Conservation (phyloP, 1,140 invertebrate genomes). For the Zaprionus gabonicus region DNA sequence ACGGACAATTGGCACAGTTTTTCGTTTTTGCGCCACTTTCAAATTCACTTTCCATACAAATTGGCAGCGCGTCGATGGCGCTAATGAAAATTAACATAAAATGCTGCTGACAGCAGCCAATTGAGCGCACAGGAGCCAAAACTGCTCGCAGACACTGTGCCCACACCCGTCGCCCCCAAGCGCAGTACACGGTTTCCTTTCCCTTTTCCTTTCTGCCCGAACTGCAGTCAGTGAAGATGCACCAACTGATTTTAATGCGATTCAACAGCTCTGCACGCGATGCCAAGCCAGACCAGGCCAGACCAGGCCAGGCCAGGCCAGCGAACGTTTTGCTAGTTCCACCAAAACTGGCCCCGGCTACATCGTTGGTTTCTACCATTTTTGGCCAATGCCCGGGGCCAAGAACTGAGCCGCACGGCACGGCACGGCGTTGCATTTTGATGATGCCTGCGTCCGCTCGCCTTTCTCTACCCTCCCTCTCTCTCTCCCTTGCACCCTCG, state of each 20-base stretch:
- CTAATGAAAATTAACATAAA: conserved; percentile 84
- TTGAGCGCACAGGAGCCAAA: conserved; percentile 65
- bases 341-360: conserved; percentile 34
- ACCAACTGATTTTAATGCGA: conserved; percentile 83
- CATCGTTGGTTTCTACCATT: conserved; percentile 31
- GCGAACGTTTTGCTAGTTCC: conserved; percentile 77
- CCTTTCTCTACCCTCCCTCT: neutral
- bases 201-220: conserved; percentile 19
- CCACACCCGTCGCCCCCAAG: neutral
- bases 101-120: conserved; percentile 82
- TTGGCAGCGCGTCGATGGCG: conserved; percentile 73
- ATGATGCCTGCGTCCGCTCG: conserved; percentile 56
- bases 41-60: conserved; percentile 82
- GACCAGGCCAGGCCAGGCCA: conserved; percentile 28
- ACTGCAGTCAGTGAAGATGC: conserved; percentile 81
- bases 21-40: conserved; percentile 55
- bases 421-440: conserved; percentile 72
- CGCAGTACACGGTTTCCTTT: neutral
- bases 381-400: conserved; percentile 59
- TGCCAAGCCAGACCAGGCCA: conserved; percentile 37
- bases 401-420: conserved; percentile 50
- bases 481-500: neutral
- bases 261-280: conserved; percentile 81
- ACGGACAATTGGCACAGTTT: conserved; percentile 69
- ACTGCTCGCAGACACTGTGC: conserved; percentile 16